Base-by-base conservation (phyloP, 2,797 vertebrate species). In the Chlorospingus flavigularis region DNA sequence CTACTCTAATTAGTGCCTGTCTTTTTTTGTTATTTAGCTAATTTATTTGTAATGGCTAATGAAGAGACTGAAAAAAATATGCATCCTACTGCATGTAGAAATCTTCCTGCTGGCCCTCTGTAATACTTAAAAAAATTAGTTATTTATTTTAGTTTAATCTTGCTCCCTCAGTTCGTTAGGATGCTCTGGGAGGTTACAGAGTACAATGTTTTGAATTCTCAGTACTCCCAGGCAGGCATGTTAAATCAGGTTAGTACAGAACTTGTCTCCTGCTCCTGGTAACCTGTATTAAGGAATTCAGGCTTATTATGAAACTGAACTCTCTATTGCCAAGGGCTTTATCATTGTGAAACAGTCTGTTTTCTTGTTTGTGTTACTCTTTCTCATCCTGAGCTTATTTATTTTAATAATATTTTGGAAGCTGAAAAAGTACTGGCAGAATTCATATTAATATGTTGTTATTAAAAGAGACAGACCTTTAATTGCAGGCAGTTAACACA, bases 371-470 rank as follows among this genome's bases (percentile, higher is more conserved):
- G 76, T 30, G 8, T 71, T 90, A 48, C 35, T 78, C 42, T 88
- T 91, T 79, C 31, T 57, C 21, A 17, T n/a, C 33, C 65, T 76
- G 66, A 94, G 39, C 77, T 90, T 92, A 45, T 74, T 92, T 88
- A 85, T 95, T 94, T 78, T 83, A 92, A 74, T 92, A 89, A 86
- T 83, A 50, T 92, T 96, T 96, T 93, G 40, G 92, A 95, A 96
- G 91, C 50, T 74, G 54, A 54, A 53, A 78, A 93, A 86, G 47
- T 66, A 60, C 37, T 79, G 71, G 35, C 50, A 91, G 66, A 72
- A 90, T 85, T 81, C 43, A 28, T 90, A 78, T 77, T 86, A 88
- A 81, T 30, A 62, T 39, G 58, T 76, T 54, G n/a, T 89, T 92
- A 74, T 85, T 85, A 79, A 89, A 77, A 79, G 91, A 79, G 73